phyloP scores from a whole-genome alignment of 1,140 invertebrate species.

The Drosophila ogumai region DNA sequence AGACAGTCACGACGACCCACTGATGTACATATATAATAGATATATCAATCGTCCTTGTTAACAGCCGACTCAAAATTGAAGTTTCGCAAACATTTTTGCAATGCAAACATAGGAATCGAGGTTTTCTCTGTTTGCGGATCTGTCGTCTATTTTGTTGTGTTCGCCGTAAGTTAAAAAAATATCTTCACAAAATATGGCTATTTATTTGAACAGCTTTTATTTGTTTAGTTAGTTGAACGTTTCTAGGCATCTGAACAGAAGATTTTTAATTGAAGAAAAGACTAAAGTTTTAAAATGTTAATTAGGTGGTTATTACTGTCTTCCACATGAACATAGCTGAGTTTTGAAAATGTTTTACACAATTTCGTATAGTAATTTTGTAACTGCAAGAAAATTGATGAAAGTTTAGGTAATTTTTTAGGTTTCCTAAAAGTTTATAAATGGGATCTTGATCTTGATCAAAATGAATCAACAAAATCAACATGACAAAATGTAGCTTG shows the following conservation, averaged over 20 bases:
- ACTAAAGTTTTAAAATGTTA: background rate
- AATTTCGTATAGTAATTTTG: background rate
- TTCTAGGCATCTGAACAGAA: background rate
- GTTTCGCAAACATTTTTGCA: constrained; percentile 28
- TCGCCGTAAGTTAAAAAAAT: constrained; percentile 20
- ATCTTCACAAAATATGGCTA: constrained; percentile 18
- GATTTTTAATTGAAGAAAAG: background rate
- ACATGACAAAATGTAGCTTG: background rate
- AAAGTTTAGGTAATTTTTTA: too few species aligned
- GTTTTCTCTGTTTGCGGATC: constrained; percentile 13
- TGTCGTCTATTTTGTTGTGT: constrained; percentile 3
- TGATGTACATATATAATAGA: constrained; percentile 3
- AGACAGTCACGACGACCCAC: constrained; percentile 6
- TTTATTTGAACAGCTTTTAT: constrained; percentile 71
- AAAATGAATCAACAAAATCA: background rate
- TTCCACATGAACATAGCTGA: background rate
- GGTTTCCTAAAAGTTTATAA: background rate
- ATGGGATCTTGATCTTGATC: background rate
- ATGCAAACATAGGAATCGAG: constrained; percentile 16
- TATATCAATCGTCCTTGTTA: constrained; percentile 5
- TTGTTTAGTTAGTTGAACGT: background rate
- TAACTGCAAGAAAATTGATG: too few species aligned
- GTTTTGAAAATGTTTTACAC: background rate
- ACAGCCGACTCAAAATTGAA: constrained; percentile 19
- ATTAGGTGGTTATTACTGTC: background rate